Evolutionary conservation across 1,140 invertebrate species (phyloP).

Genomic region (Ylistrum balloti): DNA sequence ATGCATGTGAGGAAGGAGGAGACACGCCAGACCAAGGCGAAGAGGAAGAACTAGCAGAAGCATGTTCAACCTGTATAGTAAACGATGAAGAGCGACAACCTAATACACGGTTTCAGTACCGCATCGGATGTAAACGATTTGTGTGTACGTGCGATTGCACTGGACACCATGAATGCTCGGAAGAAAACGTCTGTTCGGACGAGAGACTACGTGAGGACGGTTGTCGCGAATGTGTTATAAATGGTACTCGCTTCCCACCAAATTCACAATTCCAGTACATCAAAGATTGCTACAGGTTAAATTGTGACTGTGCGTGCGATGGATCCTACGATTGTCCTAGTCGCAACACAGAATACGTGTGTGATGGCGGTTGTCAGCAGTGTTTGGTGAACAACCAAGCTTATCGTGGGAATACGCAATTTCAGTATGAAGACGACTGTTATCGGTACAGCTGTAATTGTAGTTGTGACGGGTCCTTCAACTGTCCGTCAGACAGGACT

Average conservation of each 20-base stretch:
- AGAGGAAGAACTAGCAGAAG: background rate
- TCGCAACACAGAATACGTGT: conserved; percentile 10
- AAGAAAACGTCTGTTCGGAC: background rate
- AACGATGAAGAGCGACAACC: conserved; percentile 49
- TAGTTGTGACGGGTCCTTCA: conserved; percentile 65
- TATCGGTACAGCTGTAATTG: conserved; percentile 66
- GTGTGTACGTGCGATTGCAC: conserved; percentile 60
- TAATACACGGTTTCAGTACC: conserved; percentile 50
- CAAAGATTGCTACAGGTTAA: conserved; percentile 46
- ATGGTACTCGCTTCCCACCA: background rate
- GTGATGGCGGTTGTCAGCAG: conserved; percentile 48
- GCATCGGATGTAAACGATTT: conserved; percentile 50
- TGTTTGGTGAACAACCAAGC: conserved; percentile 56
- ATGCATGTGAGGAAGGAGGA: conserved; percentile 29
- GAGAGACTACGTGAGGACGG: background rate
- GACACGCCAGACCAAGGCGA: too few species aligned
- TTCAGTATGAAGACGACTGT: conserved; percentile 65
- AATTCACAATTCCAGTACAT: conserved; percentile 41
- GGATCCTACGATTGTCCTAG: background rate
- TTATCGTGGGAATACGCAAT: conserved; percentile 57
- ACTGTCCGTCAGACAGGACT: conserved; percentile 61
- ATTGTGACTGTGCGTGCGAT: conserved; percentile 41
- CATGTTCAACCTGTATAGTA: conserved; percentile 44
- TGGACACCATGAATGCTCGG: conserved; percentile 58
- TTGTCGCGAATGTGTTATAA: background rate